These are phyloP conservation scores for Drosophila phalerata DNA, from an alignment of 2,888 invertebrate species.

Conservation along the genomic window DNA sequence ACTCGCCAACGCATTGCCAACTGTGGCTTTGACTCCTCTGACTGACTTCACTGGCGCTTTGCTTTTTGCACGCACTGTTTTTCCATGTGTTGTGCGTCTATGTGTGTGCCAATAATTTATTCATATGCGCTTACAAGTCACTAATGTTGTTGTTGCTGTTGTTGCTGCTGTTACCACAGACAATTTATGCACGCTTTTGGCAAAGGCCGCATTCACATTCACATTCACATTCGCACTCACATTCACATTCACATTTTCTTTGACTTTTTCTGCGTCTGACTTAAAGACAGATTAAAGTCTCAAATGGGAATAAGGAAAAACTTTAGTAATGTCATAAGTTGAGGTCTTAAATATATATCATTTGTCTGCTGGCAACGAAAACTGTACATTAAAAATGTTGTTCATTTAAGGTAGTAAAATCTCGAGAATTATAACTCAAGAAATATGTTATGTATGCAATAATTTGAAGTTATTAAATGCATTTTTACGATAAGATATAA, in stretches of 20 bases:
- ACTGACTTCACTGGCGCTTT: constrained; percentile 50
- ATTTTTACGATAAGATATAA: too few species aligned
- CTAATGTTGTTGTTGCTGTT: constrained; percentile 75
- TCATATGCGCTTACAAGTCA: constrained; percentile 85
- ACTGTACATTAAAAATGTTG: background rate
- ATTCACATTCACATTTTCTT: constrained; percentile 47
- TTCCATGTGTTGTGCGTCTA: constrained; percentile 28
- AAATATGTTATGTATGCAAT: too few species aligned
- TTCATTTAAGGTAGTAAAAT: background rate
- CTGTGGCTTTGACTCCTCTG: constrained; percentile 46
- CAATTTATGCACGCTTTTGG: constrained; percentile 84
- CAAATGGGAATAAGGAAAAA: background rate
- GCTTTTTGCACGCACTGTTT: constrained; percentile 75
- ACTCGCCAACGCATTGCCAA: constrained; percentile 61
- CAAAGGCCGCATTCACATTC: constrained; percentile 56
- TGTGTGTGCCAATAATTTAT: constrained; percentile 83
- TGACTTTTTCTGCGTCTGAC: constrained; percentile 39
- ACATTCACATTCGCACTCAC: background rate
- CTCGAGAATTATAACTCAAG: background rate
- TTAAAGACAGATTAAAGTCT: constrained; percentile 49
- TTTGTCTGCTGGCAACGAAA: background rate
- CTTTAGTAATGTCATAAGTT: background rate
- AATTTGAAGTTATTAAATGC: too few species aligned
- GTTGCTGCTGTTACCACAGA: constrained; percentile 78
- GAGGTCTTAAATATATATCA: background rate